Conservation (phyloP, 2,113 vertebrate genomes). For the Cavia porcellus region DNA sequence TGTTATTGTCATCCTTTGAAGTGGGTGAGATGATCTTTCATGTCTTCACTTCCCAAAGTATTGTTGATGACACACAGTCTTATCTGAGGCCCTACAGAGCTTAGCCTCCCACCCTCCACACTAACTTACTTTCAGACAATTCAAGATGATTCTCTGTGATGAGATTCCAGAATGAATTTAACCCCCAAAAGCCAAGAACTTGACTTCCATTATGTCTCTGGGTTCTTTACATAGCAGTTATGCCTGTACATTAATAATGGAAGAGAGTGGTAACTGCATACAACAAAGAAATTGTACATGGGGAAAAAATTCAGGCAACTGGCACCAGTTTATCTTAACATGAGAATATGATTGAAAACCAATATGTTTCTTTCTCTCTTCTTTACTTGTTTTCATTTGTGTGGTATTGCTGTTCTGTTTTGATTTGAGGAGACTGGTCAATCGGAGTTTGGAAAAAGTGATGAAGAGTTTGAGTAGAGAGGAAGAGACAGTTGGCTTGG, state of each 20-base stretch:
- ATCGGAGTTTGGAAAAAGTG: neutral
- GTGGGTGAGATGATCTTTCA: neutral
- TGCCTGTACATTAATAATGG: neutral
- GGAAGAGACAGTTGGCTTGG: accelerated
- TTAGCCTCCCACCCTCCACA: neutral
- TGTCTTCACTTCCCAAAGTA: neutral
- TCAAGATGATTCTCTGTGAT: neutral
- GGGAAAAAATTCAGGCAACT: neutral
- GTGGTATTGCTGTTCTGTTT: neutral
- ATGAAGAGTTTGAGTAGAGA: neutral
- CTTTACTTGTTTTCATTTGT: neutral
- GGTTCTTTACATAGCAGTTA: neutral
- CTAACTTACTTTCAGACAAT: neutral
- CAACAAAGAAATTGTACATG: neutral
- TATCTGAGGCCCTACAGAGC: too few relatives aligned
- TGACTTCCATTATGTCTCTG: neutral
- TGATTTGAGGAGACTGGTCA: neutral
- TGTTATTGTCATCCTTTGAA: neutral
- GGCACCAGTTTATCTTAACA: neutral
- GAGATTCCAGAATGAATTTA: neutral
- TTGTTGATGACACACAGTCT: too few relatives aligned
- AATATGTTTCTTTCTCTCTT: neutral
- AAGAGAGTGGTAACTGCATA: neutral
- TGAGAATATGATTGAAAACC: neutral
- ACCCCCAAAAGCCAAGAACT: neutral